Conservation (phyloP, 2,888 invertebrate species). For the Vesta saturnalis region DNA sequence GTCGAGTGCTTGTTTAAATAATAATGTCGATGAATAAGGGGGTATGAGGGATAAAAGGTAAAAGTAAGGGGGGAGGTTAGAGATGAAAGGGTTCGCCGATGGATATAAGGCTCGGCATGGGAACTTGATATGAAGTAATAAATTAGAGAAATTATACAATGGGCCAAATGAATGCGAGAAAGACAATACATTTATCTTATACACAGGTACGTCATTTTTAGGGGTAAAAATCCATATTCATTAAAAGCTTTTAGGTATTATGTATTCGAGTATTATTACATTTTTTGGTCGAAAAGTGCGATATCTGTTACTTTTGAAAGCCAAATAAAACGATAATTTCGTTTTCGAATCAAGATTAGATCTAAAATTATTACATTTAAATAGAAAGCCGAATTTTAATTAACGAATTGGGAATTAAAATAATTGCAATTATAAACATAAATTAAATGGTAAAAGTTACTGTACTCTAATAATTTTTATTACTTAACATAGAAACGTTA, state of each 20-base stretch:
- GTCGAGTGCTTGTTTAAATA: conserved; percentile 38
- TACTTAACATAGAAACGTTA: conserved; percentile 1
- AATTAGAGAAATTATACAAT: conserved; percentile 54
- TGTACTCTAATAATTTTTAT: conserved; percentile 15
- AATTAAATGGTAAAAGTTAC: conserved; percentile 15
- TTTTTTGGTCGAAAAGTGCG: conserved; percentile 29
- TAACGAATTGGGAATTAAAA: conserved; percentile 12
- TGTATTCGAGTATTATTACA: conserved; percentile 33
- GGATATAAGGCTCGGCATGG: conserved; percentile 47
- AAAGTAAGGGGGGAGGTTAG: conserved; percentile 31
- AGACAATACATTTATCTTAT: conserved; percentile 52
- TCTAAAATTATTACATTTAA: background rate
- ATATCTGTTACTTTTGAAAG: conserved; percentile 37
- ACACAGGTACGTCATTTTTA: conserved; percentile 38
- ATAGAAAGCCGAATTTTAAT: conserved; percentile 11
- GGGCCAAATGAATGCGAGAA: conserved; percentile 50
- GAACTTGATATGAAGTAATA: conserved; percentile 53
- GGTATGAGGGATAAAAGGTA: conserved; percentile 25
- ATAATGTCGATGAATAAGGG: conserved; percentile 32
- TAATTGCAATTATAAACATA: conserved; percentile 11
- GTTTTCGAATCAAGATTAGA: too few species aligned
- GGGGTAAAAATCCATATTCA: conserved; percentile 43
- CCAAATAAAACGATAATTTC: too few species aligned
- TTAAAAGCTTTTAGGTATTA: conserved; percentile 41
- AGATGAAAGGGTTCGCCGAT: conserved; percentile 49